These are phyloP conservation scores for Atrichornis clamosus DNA, from an alignment of 2,113 vertebrate species.

Conservation along the genomic window DNA sequence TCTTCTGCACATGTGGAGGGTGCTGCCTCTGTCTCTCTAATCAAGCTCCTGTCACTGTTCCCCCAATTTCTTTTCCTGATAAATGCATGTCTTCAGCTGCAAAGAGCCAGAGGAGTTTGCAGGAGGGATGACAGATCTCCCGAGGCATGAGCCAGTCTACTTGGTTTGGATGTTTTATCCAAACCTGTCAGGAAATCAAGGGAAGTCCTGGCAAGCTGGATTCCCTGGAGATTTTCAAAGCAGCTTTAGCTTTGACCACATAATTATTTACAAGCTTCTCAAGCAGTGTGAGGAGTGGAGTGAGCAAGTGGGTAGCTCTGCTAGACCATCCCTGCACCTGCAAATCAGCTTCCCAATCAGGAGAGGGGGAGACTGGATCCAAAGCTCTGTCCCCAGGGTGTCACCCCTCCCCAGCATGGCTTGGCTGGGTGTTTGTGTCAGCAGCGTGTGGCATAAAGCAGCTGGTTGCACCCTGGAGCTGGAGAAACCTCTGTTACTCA, in stretches of 20 bases:
- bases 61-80: not conserved
- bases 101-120: not conserved
- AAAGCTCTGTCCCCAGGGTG: not conserved
- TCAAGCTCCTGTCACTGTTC: not conserved
- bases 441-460: not conserved
- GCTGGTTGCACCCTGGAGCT: not conserved
- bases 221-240: not conserved
- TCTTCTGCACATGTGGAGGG: not conserved
- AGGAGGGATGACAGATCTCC: conserved; percentile 8
- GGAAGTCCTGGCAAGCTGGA: not conserved
- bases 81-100: not conserved
- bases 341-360: not conserved
- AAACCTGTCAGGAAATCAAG: conserved; percentile 28
- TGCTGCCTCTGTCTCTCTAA: not conserved
- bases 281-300: not conserved
- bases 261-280: not conserved
- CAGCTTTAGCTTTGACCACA: not conserved
- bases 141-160: not conserved
- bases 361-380: not conserved
- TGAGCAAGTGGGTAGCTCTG: not conserved
- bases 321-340: not conserved
- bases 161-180: not conserved
- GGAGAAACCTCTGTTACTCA: not conserved
- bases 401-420: not conserved
- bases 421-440: not conserved